A percentile compares a stretch with the other conserved stretches of the same genome.
Evolutionary conservation across 1,140 invertebrate genomes (phyloP).

Genomic region (Goniozus legneri): DNA sequence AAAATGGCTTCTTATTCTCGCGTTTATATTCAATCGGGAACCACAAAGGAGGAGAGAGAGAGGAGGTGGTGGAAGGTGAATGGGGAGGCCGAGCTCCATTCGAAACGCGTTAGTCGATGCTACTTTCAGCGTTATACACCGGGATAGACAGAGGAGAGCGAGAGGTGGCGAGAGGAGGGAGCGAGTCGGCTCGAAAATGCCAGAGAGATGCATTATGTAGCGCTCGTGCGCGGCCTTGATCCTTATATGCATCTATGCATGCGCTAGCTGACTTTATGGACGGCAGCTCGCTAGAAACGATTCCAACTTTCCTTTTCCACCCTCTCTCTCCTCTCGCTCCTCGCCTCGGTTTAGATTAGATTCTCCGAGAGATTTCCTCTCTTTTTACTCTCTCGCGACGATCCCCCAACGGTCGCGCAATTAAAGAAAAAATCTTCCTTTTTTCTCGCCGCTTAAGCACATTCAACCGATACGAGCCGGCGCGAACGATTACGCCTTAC

Average conservation of each 20-base stretch:
- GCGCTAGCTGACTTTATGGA: conserved; percentile 8
- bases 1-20: conserved; percentile 53
- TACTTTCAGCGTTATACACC: conserved; percentile 15
- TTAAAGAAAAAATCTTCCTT: no score
- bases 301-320: conserved; percentile 1
- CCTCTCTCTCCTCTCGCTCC: no score
- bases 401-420: no score
- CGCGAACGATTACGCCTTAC: not conserved
- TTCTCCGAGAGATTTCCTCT: no score
- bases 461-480: conserved; percentile 14
- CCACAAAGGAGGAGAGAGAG: no score
- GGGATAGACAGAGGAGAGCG: not conserved
- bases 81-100: conserved; percentile 30
- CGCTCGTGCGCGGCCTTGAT: conserved; percentile 28
- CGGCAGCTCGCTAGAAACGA: no score
- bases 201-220: conserved; percentile 40
- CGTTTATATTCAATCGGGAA: conserved; percentile 51
- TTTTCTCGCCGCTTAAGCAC: no score
- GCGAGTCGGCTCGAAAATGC: conserved; percentile 24
- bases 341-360: no score
- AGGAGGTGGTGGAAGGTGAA: no score
- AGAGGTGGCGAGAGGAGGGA: conserved; percentile 2
- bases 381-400: no score
- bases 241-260: conserved; percentile 45
- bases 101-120: conserved; percentile 47